phyloP scores from a whole-genome alignment of 2,888 invertebrate species.

The Caenorhabditis doughertyi region DNA sequence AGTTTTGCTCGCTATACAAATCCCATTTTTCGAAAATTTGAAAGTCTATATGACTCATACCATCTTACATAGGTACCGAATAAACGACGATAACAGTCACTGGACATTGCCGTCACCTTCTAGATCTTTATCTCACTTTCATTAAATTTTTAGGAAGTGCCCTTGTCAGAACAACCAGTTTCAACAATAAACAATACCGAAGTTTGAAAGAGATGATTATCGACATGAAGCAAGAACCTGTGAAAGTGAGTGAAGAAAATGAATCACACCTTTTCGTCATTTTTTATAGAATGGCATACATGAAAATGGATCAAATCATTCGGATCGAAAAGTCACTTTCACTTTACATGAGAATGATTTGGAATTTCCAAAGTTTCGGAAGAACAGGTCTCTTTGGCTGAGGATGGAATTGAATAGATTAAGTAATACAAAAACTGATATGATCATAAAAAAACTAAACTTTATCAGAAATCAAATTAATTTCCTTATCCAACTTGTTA shows the following conservation, averaged over 20 bases:
- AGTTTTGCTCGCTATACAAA: background rate
- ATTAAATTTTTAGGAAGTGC: constrained; percentile 45
- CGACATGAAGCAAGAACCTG: constrained; percentile 53
- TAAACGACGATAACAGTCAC: too few species aligned
- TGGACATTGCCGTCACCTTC: too few species aligned
- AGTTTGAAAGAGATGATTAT: constrained; percentile 65
- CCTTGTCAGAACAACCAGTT: constrained; percentile 57
- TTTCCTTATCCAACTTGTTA: constrained; percentile 53
- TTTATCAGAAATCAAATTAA: constrained; percentile 36
- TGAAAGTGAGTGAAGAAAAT: constrained; percentile 35
- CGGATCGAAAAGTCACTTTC: constrained; percentile 65
- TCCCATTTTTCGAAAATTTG: background rate
- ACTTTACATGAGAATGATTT: constrained; percentile 56
- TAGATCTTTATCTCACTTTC: background rate
- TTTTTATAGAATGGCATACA: constrained; percentile 38
- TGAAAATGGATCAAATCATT: constrained; percentile 40
- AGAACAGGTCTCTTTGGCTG: constrained; percentile 38
- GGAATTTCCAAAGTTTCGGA: constrained; percentile 48
- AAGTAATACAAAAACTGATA: constrained; percentile 18
- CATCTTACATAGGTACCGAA: too few species aligned
- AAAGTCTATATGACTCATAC: too few species aligned
- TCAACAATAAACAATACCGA: constrained; percentile 59
- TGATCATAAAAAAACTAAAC: background rate
- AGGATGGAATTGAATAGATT: constrained; percentile 34
- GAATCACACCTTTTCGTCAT: constrained; percentile 12